phyloP scores from a whole-genome alignment of 37 sponge, comb jelly and placozoan species.

The Mnemiopsis leidyi region DNA sequence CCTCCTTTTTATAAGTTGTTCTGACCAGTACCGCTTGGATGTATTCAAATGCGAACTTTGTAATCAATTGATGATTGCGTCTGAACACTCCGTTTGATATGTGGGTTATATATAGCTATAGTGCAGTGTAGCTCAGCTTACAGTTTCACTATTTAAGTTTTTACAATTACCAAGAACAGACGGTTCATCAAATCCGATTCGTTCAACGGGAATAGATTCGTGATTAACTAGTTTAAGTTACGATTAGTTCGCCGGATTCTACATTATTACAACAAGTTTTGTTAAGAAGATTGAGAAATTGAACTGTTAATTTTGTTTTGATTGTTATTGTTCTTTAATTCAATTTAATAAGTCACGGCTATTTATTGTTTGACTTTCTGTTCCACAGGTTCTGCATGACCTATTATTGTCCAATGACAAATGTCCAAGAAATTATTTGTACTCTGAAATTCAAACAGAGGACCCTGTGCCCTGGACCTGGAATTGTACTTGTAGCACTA shows the following conservation, averaged over 20 bases:
- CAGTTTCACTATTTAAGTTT: not conserved
- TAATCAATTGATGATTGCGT: not conserved
- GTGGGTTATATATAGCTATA: not conserved
- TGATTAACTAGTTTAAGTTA: not conserved
- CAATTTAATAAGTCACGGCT: not conserved
- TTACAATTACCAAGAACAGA: not conserved
- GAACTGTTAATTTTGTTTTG: constrained; percentile 61
- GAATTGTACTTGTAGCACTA: too few relatives aligned
- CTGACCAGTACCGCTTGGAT: too few relatives aligned
- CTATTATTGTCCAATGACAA: too few relatives aligned
- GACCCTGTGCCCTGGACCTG: too few relatives aligned
- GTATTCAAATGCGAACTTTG: too few relatives aligned
- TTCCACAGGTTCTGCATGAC: too few relatives aligned
- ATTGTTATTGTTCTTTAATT: constrained; percentile 49
- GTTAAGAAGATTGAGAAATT: constrained; percentile 28
- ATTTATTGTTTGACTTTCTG: not conserved
- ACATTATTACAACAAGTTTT: not conserved
- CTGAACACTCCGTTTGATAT: not conserved
- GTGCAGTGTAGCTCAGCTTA: not conserved
- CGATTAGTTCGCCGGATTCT: not conserved
- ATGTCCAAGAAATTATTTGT: too few relatives aligned
- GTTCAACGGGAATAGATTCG: not conserved
- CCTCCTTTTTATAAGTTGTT: too few relatives aligned
- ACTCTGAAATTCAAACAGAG: too few relatives aligned
- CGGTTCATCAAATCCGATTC: not conserved